Percentiles rank a stretch among this genome's conserved stretches.
Conservation (phyloP, 2,797 vertebrate genomes). For the Pseudopleuronectes americanus region DNA sequence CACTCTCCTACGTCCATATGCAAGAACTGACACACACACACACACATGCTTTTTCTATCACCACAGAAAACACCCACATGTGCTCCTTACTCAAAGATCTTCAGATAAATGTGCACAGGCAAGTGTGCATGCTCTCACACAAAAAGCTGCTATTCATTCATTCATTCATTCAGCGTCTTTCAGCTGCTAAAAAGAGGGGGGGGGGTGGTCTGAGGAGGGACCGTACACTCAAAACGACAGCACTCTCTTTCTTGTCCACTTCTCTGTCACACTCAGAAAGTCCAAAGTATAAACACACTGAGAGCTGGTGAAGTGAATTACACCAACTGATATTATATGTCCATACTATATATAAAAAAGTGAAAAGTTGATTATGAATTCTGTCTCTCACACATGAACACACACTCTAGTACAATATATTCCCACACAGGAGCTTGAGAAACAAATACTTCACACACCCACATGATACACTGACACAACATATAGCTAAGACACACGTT, state of each 20-base stretch:
- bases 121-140: conserved; percentile 45
- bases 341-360: conserved; percentile 1
- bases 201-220: conserved; percentile 51
- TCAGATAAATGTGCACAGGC: conserved; percentile 50
- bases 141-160: conserved; percentile 72
- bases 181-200: conserved; percentile 41
- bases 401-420: conserved; percentile 29
- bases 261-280: conserved; percentile 59
- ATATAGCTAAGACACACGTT: conserved; percentile 34
- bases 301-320: conserved; percentile 42
- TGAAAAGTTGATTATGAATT: conserved; percentile 50
- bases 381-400: conserved; percentile 18
- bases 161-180: conserved; percentile 70
- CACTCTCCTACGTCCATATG: conserved; percentile 53
- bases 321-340: conserved; percentile 29
- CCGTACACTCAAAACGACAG: conserved; percentile 70
- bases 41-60: conserved; percentile 46
- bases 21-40: conserved; percentile 27
- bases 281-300: conserved; percentile 27
- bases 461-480: conserved; percentile 38
- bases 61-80: conserved; percentile 59
- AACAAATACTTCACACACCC: conserved; percentile 51
- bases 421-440: conserved; percentile 52
- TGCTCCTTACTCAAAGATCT: conserved; percentile 29
- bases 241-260: conserved; percentile 58